phyloP scores from a whole-genome alignment of 1,140 invertebrate genomes.

The Leptoteleia sp. region DNA sequence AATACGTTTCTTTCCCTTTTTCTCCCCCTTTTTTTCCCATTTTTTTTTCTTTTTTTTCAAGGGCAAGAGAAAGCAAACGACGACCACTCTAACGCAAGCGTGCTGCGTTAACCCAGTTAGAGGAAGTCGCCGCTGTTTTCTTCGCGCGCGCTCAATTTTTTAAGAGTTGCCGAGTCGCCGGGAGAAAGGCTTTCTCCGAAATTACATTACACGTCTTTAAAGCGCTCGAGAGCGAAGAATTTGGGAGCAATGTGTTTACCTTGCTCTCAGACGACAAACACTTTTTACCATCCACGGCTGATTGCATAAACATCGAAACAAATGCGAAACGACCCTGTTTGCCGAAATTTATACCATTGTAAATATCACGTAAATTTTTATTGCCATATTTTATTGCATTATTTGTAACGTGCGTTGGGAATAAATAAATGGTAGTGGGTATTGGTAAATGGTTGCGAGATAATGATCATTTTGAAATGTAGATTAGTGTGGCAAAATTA shows the following conservation, averaged over 20 bases:
- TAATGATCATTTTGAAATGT: too few relatives aligned
- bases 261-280: too few relatives aligned
- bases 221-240: background rate
- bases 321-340: background rate
- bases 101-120: constrained; percentile 68
- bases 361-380: constrained; percentile 1
- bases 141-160: constrained; percentile 7
- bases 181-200: background rate
- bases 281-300: background rate
- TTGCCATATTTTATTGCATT: constrained; percentile 3
- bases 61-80: constrained; percentile 67
- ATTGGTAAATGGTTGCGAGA: too few relatives aligned
- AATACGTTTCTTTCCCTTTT: constrained; percentile 64
- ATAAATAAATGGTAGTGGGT: background rate
- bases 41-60: too few relatives aligned
- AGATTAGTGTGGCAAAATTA: too few relatives aligned
- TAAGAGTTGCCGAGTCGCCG: background rate
- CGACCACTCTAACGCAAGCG: constrained; percentile 31
- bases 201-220: background rate
- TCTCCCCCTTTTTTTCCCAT: too few relatives aligned
- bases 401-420: background rate
- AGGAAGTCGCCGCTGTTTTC: constrained; percentile 13
- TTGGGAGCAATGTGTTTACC: too few relatives aligned
- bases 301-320: constrained; percentile 1
- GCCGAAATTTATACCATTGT: constrained; percentile 1